Base-by-base conservation (phyloP, 2,797 vertebrate species). In the Oreortyx pictus region DNA sequence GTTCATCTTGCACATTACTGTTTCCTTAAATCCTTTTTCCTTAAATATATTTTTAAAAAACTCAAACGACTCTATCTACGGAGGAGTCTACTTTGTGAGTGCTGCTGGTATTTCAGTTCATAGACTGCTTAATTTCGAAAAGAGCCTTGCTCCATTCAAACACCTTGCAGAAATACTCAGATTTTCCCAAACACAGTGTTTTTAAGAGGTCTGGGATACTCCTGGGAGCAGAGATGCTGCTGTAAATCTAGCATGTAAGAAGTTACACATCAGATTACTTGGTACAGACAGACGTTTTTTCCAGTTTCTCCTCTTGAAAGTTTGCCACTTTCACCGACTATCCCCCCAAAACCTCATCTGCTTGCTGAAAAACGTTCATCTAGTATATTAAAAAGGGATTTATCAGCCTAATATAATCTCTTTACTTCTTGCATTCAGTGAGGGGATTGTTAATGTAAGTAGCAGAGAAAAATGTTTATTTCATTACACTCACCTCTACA, bases 401-500 rank as follows among this genome's bases (percentile, higher is more conserved):
- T 7, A 17, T 86, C 39, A 70, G 4, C 9, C 73, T 81, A 73
- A 27, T 65, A 22, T n/a, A 46, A 78, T 60, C 75, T 80, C 31
- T 88, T 90, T 81, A 75, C 17, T 50, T 56, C 52, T 86, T 88
- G 70, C 60, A 75, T 8, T 56, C 60, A 78, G 50, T 29, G n/a
- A 83, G 75, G 11, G 27, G 17, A 59, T 80, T 92, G 46, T 82
- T 84, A 77, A 29, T 73, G 25, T 12, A 90, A 57, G 20, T 47
- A 73, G 66, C n/a, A 82, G 65, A 93, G 66, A 86, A 57, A 8
- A 74, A 77, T 43, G 50, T 89, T 93, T 92, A 71, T 82, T 91
- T 93, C 61, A 76, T 54, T 76, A n/a, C 0, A 1, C 46, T 83
- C 19, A 92, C 33, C 43, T 81, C 44, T 67, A 44, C 24, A 83